Evolutionary conservation across 2,888 invertebrate genomes (phyloP), one percentile per base, ranked within the genome.

Genomic region (Drosophila hamatofila): DNA sequence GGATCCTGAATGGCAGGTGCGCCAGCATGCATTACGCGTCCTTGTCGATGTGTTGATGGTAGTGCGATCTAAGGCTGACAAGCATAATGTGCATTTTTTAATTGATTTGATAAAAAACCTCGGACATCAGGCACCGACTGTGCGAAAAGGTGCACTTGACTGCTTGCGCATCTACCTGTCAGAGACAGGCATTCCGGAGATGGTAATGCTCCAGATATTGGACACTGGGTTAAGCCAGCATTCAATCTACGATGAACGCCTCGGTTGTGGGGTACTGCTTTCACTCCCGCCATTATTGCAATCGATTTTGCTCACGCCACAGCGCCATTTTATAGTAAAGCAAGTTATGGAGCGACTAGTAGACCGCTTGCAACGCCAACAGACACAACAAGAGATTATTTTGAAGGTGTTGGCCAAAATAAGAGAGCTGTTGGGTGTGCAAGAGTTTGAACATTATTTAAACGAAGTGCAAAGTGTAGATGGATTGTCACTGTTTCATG

Each of bases 1-100:
- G 42, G 96, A 96, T 91, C 96, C 96, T 1, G 97, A 97, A 92
- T 96, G 96, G 95, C 96, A 97, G 92, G 97, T 97, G 39, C 94
- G 97, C 12, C 96, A 97, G 77, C 96, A 97, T 92, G 97, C 97
- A 30, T 93, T 97, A 8, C 93, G 97, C 58, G 96, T 97, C 11
- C 94, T 97, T 41, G 95, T 95, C 33, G 97, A 97, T 92, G 94
- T 97, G 2, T 93, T 97, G 54, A 96, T 97, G 5, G 95, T 96
- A 44, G 94, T 97, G 74, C 94, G 95, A 46, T 94, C 95, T 56
- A 94, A 94, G 59, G 94, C 97, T 18, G 96, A 97, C 79, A 94
- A 94, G 68, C 95, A 96, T 64, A 61, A 42, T 41, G n/a, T 37
- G 39, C 46, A 58, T 23, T 75, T 78, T 30, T 33, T 78, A 33